Conservation (phyloP, 2,113 vertebrate genomes). For the Phalacrocorax pelagicus region DNA sequence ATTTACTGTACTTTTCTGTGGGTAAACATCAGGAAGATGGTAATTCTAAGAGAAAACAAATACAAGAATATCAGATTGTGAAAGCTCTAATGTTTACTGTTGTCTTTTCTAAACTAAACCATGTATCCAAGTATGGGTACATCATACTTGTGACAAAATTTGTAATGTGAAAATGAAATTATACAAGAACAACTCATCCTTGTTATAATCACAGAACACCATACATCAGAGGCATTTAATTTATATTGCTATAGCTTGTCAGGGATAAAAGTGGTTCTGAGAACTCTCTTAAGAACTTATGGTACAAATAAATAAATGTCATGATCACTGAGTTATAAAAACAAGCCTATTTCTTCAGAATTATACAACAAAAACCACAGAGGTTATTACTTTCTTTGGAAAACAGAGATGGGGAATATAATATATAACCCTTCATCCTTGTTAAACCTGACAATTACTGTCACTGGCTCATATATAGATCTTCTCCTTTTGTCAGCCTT, state of each 20-base stretch:
- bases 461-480: not conserved
- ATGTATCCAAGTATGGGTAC: not conserved
- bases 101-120: not conserved
- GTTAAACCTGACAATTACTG: slow-evolving; percentile 28
- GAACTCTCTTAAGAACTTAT: not conserved
- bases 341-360: not conserved
- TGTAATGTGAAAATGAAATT: not conserved
- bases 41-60: not conserved
- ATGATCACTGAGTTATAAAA: not conserved
- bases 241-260: not conserved
- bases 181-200: not conserved
- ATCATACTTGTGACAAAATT: not conserved
- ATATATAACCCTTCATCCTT: not conserved
- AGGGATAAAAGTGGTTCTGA: not conserved
- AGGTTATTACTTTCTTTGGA: not conserved
- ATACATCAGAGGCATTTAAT: not conserved
- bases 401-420: not conserved
- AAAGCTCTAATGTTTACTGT: not conserved
- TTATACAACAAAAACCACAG: not conserved
- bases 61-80: not conserved
- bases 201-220: not conserved
- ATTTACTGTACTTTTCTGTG: not conserved
- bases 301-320: not conserved
- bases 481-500: not conserved
- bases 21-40: not conserved